Conservation (phyloP, 2,113 vertebrate genomes). For the Protobothrops mucrosquamatus region DNA sequence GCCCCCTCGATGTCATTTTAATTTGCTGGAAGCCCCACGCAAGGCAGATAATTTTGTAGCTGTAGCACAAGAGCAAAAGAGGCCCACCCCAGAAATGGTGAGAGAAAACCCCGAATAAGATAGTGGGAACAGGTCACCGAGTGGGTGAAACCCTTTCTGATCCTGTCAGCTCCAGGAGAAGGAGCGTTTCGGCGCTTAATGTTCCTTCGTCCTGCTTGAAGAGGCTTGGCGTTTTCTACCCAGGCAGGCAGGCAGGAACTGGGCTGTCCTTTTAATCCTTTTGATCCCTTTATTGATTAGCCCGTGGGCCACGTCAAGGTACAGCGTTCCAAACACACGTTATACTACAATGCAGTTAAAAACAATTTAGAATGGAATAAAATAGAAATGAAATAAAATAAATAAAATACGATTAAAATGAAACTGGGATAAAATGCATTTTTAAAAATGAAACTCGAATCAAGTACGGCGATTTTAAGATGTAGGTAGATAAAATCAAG, state of each 20-base stretch:
- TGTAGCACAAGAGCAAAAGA: fast-evolving
- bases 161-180: background rate
- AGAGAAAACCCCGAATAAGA: background rate
- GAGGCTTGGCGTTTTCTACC: background rate
- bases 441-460: too few species aligned
- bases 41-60: background rate
- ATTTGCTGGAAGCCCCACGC: background rate
- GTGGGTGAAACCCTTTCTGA: background rate
- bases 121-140: background rate
- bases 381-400: too few species aligned
- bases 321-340: too few species aligned
- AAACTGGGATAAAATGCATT: too few species aligned
- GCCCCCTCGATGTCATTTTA: background rate
- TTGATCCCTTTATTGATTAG: too few species aligned
- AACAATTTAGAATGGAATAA: too few species aligned
- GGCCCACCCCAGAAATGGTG: background rate
- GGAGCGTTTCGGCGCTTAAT: background rate
- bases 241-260: background rate
- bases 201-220: background rate
- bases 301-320: too few species aligned
- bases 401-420: too few species aligned
- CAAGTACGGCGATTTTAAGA: too few species aligned
- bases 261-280: background rate
- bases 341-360: too few species aligned
- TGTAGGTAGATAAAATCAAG: too few species aligned